phyloP scores from a whole-genome alignment of 2,113 vertebrate genomes.

The Synchiropus splendidus region DNA sequence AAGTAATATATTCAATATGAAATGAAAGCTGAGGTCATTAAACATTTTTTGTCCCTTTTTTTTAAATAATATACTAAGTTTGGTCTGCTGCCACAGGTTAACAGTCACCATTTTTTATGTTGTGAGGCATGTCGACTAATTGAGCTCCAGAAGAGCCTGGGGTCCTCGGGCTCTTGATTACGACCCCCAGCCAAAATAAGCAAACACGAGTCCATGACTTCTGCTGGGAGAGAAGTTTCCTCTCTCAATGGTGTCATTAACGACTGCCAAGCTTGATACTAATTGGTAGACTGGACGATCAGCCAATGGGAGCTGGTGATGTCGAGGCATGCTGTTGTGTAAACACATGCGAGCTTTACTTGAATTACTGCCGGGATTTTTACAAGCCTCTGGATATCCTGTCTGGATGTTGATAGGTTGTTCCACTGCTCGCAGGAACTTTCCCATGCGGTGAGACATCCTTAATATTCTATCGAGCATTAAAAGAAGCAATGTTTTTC shows the following conservation, averaged over 20 bases:
- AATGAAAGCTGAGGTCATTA: too few species aligned
- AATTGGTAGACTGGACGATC: constrained; percentile 39
- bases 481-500: too few species aligned
- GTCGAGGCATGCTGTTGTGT: constrained; percentile 41
- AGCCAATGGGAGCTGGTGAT: constrained; percentile 32
- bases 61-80: too few species aligned
- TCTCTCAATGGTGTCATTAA: constrained; percentile 42
- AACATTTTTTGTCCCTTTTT: too few species aligned
- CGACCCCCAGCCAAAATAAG: constrained; percentile 39
- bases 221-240: constrained; percentile 30
- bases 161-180: constrained; percentile 30
- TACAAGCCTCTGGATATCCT: constrained; percentile 56
- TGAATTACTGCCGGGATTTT: constrained; percentile 54
- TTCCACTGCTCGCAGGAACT: constrained; percentile 25
- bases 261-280: constrained; percentile 43
- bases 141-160: constrained; percentile 24
- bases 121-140: too few species aligned
- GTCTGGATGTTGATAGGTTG: constrained; percentile 34
- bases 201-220: constrained; percentile 32
- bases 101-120: too few species aligned
- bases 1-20: too few species aligned
- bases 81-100: background rate
- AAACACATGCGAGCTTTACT: constrained; percentile 49
- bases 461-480: too few species aligned
- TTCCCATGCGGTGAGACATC: constrained; percentile 33